Evolutionary conservation across 2,797 vertebrate species (phyloP), one percentile per base, ranked within the genome.

Genomic region (Knipowitschia caucasica): DNA sequence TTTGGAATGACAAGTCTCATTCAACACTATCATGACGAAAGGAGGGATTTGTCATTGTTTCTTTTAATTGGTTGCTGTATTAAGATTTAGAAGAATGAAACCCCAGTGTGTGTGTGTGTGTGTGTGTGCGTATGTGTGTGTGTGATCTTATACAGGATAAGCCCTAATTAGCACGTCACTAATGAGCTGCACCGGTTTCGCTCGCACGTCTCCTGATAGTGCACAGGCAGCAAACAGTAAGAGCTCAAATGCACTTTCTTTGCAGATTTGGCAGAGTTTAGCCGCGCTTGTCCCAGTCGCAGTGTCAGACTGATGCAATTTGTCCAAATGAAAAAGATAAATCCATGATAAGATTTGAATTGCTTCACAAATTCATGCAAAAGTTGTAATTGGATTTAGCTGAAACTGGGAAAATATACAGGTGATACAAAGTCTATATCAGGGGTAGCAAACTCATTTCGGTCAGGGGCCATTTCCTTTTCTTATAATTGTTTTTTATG

Each of bases 11-110:
- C 59, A 70, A 80, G 59, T 39, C 23, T 12, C 11, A 49, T 49
- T 33, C 29, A 21, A 23, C 46, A 6, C 29, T 49, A 49, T 49
- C 46, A 52, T 47, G 70, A 69, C 64, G 38, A 36, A 80, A 45
- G 68, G 66, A 43, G 62, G 38, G 50, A 71, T 64, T 77, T 60
- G 77, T 76, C 53, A 71, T 72, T 45, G 35, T 74, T 75, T 20
- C 10, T n/a, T 85, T 83, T 85, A 83, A 77, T 85, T 75, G 74
- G 64, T 63, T 76, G 67, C 57, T 72, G 68, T 36, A 69, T 66
- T 77, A 53, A 35, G 38, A 66, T 49, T 67, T 58, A 67, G 49
- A 70, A 31, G 50, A 38, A 30, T 25, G 62, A 66, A 67, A n/a
- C n/a, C n/a, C n/a, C n/a, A n/a, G n/a, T n/a, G n/a, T n/a, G n/a